phyloP scores from a whole-genome alignment of 1,140 invertebrate species.

The Panulirus ornatus region DNA sequence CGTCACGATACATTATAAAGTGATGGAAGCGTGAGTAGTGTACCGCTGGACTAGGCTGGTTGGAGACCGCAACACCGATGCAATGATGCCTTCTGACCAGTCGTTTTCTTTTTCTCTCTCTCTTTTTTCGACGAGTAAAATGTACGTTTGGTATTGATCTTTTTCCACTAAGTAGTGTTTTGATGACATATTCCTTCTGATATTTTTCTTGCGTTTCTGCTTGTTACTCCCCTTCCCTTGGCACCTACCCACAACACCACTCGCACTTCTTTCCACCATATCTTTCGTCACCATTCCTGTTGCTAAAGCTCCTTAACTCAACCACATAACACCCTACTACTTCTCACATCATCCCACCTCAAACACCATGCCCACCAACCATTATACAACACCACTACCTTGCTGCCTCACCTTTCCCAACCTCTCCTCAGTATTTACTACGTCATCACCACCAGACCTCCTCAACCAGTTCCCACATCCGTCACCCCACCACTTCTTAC shows the following conservation, averaged over 20 bases:
- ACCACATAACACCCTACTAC: not conserved
- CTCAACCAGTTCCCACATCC: no score
- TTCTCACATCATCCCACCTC: not conserved
- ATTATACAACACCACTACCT: not conserved
- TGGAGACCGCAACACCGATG: no score
- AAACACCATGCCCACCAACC: not conserved
- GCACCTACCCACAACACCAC: no score
- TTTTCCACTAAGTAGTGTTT: no score
- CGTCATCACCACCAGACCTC: not conserved
- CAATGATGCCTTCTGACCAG: no score
- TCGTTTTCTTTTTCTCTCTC: conserved; percentile 12
- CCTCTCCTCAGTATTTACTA: not conserved
- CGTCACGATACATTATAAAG: no score
- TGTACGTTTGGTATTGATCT: not conserved
- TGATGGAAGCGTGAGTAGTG: no score
- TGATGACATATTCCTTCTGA: no score
- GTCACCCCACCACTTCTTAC: no score
- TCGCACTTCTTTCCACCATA: no score
- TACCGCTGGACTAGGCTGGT: no score
- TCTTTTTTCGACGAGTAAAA: not conserved
- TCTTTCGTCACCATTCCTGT: not conserved
- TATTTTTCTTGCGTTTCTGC: not conserved
- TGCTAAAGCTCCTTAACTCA: not conserved
- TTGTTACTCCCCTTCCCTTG: not conserved
- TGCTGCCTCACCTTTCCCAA: not conserved